A percentile compares a stretch with the other conserved stretches of the same genome.
Evolutionary conservation across 2,888 invertebrate genomes (phyloP).

Genomic region (Chaetoderma sp.): DNA sequence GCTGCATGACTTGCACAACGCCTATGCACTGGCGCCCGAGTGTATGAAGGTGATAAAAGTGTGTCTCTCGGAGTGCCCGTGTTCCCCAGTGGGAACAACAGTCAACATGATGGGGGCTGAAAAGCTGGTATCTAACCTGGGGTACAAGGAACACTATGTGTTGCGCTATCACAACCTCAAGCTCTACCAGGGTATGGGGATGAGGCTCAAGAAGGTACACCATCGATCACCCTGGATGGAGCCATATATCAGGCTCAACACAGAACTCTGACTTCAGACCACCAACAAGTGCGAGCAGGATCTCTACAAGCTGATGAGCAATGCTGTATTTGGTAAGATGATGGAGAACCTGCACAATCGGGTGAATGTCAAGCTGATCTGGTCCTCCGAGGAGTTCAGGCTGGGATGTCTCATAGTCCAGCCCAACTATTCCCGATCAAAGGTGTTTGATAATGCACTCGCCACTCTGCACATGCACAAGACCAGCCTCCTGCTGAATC

Average conservation of each 20-base stretch:
- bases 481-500: constrained; percentile 54
- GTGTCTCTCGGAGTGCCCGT: too few species aligned
- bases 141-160: constrained; percentile 48
- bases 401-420: constrained; percentile 10
- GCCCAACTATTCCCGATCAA: constrained; percentile 38
- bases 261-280: constrained; percentile 44
- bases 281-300: too few species aligned
- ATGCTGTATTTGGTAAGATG: constrained; percentile 66
- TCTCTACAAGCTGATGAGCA: constrained; percentile 51
- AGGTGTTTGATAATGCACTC: constrained; percentile 62
- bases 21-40: constrained; percentile 54
- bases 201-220: constrained; percentile 50
- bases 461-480: constrained; percentile 60
- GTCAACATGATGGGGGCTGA: constrained; percentile 59
- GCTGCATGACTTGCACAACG: constrained; percentile 62
- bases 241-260: constrained; percentile 58
- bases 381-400: constrained; percentile 14
- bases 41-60: constrained; percentile 30
- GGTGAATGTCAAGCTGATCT: constrained; percentile 51
- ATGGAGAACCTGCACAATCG: constrained; percentile 69
- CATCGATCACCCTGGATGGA: constrained; percentile 58
- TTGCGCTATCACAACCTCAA: constrained; percentile 62
- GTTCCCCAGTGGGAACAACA: too few species aligned
- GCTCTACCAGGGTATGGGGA: constrained; percentile 47
- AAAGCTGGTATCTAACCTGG: constrained; percentile 43